Evolutionary conservation across 53 echinoderm and acorn worm genomes (phyloP), one percentile per base, ranked within the genome.

Genomic region (Crossaster papposus): DNA sequence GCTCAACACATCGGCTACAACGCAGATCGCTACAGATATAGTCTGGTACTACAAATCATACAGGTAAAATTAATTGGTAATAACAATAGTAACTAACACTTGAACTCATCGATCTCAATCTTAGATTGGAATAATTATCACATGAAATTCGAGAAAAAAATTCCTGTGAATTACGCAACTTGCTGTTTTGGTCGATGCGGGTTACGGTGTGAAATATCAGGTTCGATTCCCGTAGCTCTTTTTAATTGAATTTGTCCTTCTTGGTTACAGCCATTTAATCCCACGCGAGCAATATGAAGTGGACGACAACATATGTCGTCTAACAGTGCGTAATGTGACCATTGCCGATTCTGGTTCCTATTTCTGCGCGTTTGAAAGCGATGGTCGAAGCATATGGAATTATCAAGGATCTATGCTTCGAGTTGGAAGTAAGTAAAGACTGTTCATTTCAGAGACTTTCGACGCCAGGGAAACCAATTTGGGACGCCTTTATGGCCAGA

Each of bases 41-140:
- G 75, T 90, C 81, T 90, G 90, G 90, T 83, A 90, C 63, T 90
- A 63, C 77, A 58, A 77, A 64, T 90, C 83, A 26, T 90, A 78
- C 58, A 90, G 37, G 83, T 75, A 63, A 5, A 44, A 54, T 29
- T 63, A 28, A 70, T 20, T 35, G 22, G 22, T 24, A 68, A 14
- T 68, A 11, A 68, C 20, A 68, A 7, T 68, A 12, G 28, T 4
- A 68, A 68, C 28, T 28, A 68, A 4, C 24, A 0, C 1, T 68
- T 68, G 24, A 68, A 68, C 28, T 31, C 51, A 9, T 29, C 51
- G 58, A 58, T 15, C 58, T 58, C 15, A 58, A 2, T 20, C 17
- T 14, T 2, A 20, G 15, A 58, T 14, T 58, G 2, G 17, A 15
- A 18, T 8, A 58, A 58, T 14, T 55, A 17, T 20, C 58, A 58